Percentiles rank a stretch among this genome's conserved stretches.
Conservation (phyloP, 1,140 invertebrate genomes). For the Brachionus sp. region DNA sequence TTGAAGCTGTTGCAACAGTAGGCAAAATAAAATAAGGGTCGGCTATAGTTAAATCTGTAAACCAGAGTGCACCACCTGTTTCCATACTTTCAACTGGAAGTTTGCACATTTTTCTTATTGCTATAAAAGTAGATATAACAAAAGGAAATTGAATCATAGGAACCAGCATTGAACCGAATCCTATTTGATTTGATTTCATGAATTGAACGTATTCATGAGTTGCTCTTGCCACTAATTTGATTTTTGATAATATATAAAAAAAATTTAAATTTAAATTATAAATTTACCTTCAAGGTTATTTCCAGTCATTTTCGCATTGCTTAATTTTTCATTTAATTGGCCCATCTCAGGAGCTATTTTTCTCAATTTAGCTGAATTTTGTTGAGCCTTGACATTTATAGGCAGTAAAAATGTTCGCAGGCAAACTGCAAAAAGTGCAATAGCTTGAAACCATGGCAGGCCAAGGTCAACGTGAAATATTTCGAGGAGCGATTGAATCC, state of each 20-base stretch:
- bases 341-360: conserved; percentile 33
- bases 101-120: conserved; percentile 75
- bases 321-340: conserved; percentile 36
- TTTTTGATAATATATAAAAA: neutral
- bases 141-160: conserved; percentile 78
- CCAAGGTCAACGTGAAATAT: conserved; percentile 18
- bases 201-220: conserved; percentile 38
- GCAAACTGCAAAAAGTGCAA: conserved; percentile 21
- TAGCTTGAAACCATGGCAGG: conserved; percentile 35
- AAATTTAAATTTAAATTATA: neutral
- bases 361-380: conserved; percentile 39
- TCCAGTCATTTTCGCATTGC: conserved; percentile 35
- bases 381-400: conserved; percentile 27
- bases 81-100: conserved; percentile 80
- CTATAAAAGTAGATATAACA: conserved; percentile 85
- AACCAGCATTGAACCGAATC: conserved; percentile 63
- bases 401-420: conserved; percentile 32
- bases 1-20: conserved; percentile 73
- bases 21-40: conserved; percentile 88
- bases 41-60: conserved; percentile 78
- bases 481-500: conserved; percentile 39
- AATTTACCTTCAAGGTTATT: conserved; percentile 19
- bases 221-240: conserved; percentile 7
- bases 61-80: conserved; percentile 85
- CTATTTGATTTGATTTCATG: conserved; percentile 33